phyloP scores from a whole-genome alignment of 2,113 vertebrate genomes.

The Ascaphus truei region DNA sequence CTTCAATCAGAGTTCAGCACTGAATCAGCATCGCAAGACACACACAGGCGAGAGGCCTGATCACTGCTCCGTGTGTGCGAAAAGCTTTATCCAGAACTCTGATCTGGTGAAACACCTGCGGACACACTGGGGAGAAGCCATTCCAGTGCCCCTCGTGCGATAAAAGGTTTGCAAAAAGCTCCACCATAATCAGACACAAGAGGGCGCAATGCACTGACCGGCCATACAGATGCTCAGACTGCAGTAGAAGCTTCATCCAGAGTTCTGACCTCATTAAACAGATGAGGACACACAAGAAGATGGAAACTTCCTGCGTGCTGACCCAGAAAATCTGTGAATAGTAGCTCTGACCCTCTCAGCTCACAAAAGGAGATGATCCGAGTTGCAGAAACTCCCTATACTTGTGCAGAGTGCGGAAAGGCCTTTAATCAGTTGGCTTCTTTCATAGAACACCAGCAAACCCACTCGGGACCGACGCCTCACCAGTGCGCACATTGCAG shows the following conservation, averaged over 20 bases:
- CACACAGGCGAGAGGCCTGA: slow-evolving; percentile 37
- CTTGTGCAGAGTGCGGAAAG: too few species aligned
- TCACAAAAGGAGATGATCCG: too few species aligned
- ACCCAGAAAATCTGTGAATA: too few species aligned
- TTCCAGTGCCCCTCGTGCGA: slow-evolving; percentile 27
- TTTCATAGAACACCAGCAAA: slow-evolving; percentile 36
- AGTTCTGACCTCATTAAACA: too few species aligned
- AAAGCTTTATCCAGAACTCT: slow-evolving; percentile 37
- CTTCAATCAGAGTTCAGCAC: slow-evolving; percentile 44
- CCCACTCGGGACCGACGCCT: slow-evolving; percentile 32
- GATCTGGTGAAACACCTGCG: slow-evolving; percentile 38
- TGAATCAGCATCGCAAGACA: slow-evolving; percentile 44
- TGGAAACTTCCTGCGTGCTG: too few species aligned
- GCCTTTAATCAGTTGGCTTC: too few species aligned
- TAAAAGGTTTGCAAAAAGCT: slow-evolving; percentile 35
- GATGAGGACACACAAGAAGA: too few species aligned
- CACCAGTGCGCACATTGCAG: slow-evolving; percentile 26
- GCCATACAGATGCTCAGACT: too few species aligned
- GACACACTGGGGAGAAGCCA: slow-evolving; percentile 31
- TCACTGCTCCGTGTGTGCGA: slow-evolving; percentile 33
- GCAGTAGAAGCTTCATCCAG: too few species aligned
- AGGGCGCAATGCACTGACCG: too few species aligned
- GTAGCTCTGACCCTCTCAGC: too few species aligned
- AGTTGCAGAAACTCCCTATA: too few species aligned
- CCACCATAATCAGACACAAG: slow-evolving; percentile 21